These are phyloP conservation scores for Ooceraea biroi DNA, from an alignment of 1,140 invertebrate genomes.

Conservation along the genomic window DNA sequence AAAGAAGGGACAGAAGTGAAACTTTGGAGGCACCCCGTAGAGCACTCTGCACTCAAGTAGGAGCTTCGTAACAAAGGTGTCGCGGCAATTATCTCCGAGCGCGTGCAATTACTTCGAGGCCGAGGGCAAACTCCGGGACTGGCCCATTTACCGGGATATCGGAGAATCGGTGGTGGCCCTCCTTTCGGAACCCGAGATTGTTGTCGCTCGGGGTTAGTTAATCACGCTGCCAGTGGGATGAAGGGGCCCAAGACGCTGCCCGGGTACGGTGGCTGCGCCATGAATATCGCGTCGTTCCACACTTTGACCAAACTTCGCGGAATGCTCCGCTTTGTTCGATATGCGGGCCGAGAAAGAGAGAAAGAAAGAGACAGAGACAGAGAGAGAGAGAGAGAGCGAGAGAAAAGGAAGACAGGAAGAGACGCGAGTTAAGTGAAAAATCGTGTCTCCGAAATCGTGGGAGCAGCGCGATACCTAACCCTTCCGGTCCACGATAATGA, in stretches of 20 bases:
- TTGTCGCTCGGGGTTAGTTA: conserved; percentile 75
- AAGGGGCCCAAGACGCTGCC: conserved; percentile 48
- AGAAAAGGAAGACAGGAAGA: not conserved
- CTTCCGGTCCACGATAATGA: conserved; percentile 22
- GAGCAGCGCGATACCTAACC: conserved; percentile 23
- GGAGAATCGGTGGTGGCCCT: conserved; percentile 66
- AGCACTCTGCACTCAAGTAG: conserved; percentile 42
- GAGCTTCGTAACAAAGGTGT: conserved; percentile 74
- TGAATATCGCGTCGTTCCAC: conserved; percentile 51
- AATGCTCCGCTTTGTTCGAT: conserved; percentile 57
- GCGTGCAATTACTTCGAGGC: conserved; percentile 77
- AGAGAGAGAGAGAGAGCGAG: not conserved
- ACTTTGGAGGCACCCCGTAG: conserved; percentile 51
- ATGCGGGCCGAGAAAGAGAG: not conserved
- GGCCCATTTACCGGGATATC: conserved; percentile 64
- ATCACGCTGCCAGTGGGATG: conserved; percentile 56
- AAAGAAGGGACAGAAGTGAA: not conserved
- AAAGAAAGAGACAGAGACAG: not conserved
- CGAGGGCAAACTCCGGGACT: conserved; percentile 69
- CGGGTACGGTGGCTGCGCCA: not conserved
- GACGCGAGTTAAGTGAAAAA: conserved; percentile 51
- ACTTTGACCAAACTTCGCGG: conserved; percentile 56
- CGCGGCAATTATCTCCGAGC: conserved; percentile 77
- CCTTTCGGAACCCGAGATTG: conserved; percentile 76
- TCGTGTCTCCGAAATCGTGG: conserved; percentile 35